phyloP scores from a whole-genome alignment of 1,140 invertebrate genomes.

The Tetranychus cinnabarinus region DNA sequence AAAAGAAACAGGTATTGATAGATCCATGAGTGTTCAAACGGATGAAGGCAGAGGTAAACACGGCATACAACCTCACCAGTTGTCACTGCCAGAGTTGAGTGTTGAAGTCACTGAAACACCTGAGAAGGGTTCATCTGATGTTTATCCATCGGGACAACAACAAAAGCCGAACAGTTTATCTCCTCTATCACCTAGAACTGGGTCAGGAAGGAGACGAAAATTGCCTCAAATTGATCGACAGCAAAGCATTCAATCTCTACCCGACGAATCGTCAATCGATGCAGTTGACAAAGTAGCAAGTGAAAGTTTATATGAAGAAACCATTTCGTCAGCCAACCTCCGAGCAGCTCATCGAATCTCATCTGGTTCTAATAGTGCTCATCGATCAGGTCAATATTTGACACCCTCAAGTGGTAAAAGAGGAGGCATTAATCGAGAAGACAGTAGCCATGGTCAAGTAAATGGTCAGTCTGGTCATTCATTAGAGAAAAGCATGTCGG shows the following conservation, averaged over 20 bases:
- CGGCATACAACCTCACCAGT: neutral
- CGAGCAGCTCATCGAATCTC: no score
- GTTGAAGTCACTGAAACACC: neutral
- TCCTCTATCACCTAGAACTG: neutral
- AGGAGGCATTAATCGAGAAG: neutral
- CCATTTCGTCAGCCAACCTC: no score
- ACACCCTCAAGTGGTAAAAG: neutral
- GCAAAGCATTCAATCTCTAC: neutral
- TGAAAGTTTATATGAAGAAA: neutral
- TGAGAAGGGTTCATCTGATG: neutral
- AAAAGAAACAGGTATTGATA: neutral
- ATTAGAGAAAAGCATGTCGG: slow-evolving; percentile 12
- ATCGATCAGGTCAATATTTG: neutral
- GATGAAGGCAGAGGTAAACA: neutral
- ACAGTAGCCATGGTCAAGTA: neutral
- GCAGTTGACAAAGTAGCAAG: neutral
- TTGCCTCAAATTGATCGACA: neutral
- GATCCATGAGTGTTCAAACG: neutral
- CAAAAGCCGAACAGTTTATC: neutral
- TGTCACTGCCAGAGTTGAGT: neutral
- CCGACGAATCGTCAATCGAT: neutral
- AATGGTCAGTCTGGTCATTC: neutral
- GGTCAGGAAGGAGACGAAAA: neutral
- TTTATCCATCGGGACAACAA: neutral
- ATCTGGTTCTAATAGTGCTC: no score